These are phyloP conservation scores for Oscheius sp. DNA, from an alignment of 1,140 invertebrate genomes.

Conservation along the genomic window DNA sequence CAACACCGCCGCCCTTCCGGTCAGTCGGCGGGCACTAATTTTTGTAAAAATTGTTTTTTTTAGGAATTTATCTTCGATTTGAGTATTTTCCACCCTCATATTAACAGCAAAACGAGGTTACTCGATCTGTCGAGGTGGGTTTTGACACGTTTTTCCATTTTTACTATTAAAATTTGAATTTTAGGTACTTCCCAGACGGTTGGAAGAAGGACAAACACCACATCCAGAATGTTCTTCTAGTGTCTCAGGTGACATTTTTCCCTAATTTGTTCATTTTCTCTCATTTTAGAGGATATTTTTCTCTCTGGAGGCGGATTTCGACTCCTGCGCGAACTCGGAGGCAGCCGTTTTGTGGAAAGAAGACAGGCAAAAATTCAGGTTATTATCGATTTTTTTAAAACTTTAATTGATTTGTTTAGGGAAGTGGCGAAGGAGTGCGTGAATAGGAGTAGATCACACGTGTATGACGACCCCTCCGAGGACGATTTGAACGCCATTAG, in stretches of 20 bases:
- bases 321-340: constrained; percentile 6
- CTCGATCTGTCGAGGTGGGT: not conserved
- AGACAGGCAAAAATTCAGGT: constrained; percentile 4
- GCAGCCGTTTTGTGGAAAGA: constrained; percentile 21
- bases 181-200: constrained; percentile 16
- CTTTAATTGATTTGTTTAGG: not conserved
- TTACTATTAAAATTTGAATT: not conserved
- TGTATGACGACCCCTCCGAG: constrained; percentile 10
- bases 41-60: not conserved
- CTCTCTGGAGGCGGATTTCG: constrained; percentile 3
- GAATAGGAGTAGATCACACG: not conserved
- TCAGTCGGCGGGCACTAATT: not conserved
- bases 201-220: constrained; percentile 24
- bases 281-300: constrained; percentile 22
- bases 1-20: not conserved
- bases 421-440: constrained; percentile 10
- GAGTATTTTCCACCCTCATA: constrained; percentile 6
- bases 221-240: not conserved
- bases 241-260: not conserved
- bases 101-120: not conserved
- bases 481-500: not conserved
- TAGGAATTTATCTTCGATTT: constrained; percentile 2
- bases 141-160: no score
- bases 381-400: not conserved
- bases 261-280: not conserved